Evolutionary conservation across 2,888 invertebrate genomes (phyloP).

Genomic region (Shargacucullia verbasci): DNA sequence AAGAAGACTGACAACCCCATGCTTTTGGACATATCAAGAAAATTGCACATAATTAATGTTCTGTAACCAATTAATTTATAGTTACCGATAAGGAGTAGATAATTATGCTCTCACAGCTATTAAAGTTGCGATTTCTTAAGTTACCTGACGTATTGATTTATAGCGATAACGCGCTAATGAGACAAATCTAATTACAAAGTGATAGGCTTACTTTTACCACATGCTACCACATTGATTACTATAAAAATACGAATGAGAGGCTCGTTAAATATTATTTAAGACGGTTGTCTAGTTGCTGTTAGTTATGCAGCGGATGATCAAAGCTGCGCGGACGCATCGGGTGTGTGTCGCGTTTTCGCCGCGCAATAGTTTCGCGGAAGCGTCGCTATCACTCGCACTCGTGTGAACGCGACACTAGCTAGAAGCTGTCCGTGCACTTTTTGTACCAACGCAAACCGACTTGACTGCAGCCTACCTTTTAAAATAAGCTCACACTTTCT

Average conservation of each 20-base stretch:
- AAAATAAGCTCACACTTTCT: conserved; percentile 51
- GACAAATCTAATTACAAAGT: conserved; percentile 39
- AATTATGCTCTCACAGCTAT: conserved; percentile 44
- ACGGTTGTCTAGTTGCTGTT: conserved; percentile 6
- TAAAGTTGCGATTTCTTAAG: conserved; percentile 41
- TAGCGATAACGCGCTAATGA: conserved; percentile 23
- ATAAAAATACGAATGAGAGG: conserved; percentile 22
- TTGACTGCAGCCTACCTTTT: conserved; percentile 38
- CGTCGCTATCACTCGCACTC: conserved; percentile 64
- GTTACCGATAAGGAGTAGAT: conserved; percentile 50
- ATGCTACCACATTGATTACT: conserved; percentile 2
- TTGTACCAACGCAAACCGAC: conserved; percentile 53
- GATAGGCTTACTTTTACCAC: conserved; percentile 26
- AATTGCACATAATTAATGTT: conserved; percentile 48
- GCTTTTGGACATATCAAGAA: conserved; percentile 38
- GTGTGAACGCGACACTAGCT: conserved; percentile 64
- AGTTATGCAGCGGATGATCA: conserved; percentile 60
- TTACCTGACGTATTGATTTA: conserved; percentile 41
- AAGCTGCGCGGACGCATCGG: conserved; percentile 51
- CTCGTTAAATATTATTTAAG: not conserved
- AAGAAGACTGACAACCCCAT: conserved; percentile 32
- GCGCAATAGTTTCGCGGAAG: conserved; percentile 79
- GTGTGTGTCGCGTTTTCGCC: conserved; percentile 69
- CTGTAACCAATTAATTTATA: conserved; percentile 46
- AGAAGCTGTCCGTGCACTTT: conserved; percentile 71